These are phyloP conservation scores for Xylota sylvarum DNA, from an alignment of 2,888 invertebrate genomes.

Conservation along the genomic window DNA sequence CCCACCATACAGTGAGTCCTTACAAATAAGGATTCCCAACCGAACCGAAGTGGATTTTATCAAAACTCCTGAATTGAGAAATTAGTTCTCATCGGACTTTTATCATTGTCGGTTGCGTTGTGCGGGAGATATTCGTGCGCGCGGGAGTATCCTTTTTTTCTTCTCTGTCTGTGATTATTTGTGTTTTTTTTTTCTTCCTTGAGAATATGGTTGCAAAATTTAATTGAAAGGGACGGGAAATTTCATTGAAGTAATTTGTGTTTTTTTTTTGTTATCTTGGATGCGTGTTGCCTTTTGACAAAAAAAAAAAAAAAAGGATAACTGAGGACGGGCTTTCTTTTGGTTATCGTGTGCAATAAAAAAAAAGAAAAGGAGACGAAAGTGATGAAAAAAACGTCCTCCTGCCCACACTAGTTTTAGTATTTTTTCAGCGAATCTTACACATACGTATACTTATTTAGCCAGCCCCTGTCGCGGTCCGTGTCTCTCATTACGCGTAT, in stretches of 20 bases:
- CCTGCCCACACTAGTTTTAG: constrained; percentile 25
- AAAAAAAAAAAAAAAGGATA: background rate
- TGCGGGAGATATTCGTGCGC: constrained; percentile 13
- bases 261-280: constrained; percentile 20
- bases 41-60: constrained; percentile 29
- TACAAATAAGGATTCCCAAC: background rate
- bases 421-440: background rate
- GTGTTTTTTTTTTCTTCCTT: constrained; percentile 10
- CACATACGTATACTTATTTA: constrained; percentile 16
- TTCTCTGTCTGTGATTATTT: constrained; percentile 32
- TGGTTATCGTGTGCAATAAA: constrained; percentile 4
- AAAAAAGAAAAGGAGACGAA: background rate
- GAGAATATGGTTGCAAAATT: constrained; percentile 38
- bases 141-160: constrained; percentile 55
- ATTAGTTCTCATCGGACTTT: constrained; percentile 73
- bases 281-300: background rate
- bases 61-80: constrained; percentile 20
- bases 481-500: background rate
- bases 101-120: constrained; percentile 61
- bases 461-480: background rate
- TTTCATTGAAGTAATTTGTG: constrained; percentile 57
- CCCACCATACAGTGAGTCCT: constrained; percentile 69
- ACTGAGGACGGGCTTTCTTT: constrained; percentile 5
- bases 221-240: constrained; percentile 24
- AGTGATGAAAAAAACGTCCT: background rate